Conservation (phyloP, 2,888 invertebrate species). For the Sphinx pinastri region DNA sequence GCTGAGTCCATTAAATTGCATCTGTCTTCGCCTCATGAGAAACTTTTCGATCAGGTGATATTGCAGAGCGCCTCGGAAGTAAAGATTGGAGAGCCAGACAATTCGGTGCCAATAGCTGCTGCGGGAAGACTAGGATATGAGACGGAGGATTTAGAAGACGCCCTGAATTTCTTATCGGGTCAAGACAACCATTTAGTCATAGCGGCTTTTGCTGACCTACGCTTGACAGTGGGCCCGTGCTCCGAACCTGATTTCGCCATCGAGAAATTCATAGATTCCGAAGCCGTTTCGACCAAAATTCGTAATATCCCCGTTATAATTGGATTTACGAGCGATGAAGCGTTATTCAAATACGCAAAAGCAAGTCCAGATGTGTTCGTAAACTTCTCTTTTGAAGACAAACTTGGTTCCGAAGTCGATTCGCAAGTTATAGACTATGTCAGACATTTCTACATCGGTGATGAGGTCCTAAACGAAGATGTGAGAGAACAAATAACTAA, state of each 20-base stretch:
- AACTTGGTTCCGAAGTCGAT: conserved; percentile 35
- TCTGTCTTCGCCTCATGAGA: conserved; percentile 37
- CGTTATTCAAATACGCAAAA: conserved; percentile 33
- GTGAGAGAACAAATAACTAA: conserved; percentile 36
- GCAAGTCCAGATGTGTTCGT: conserved; percentile 33
- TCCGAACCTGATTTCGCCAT: conserved; percentile 31
- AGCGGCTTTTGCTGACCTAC: neutral
- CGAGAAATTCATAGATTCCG: conserved; percentile 29
- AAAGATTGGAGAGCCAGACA: neutral
- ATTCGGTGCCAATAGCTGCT: conserved; percentile 11
- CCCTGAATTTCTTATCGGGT: conserved; percentile 5
- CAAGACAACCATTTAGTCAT: conserved; percentile 13
- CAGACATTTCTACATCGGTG: conserved; percentile 47
- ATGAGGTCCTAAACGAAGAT: conserved; percentile 34
- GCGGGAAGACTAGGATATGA: conserved; percentile 21
- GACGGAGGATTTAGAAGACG: conserved; percentile 9
- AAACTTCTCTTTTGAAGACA: conserved; percentile 34
- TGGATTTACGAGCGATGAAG: conserved; percentile 38
- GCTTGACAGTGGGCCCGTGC: conserved; percentile 16
- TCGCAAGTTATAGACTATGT: conserved; percentile 36
- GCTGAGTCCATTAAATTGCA: conserved; percentile 39
- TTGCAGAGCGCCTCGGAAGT: conserved; percentile 15
- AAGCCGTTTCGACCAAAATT: conserved; percentile 35
- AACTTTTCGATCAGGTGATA: conserved; percentile 37
- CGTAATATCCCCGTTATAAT: conserved; percentile 33